Conservation (phyloP, 2,113 vertebrate genomes). For the Pristiophorus japonicus region DNA sequence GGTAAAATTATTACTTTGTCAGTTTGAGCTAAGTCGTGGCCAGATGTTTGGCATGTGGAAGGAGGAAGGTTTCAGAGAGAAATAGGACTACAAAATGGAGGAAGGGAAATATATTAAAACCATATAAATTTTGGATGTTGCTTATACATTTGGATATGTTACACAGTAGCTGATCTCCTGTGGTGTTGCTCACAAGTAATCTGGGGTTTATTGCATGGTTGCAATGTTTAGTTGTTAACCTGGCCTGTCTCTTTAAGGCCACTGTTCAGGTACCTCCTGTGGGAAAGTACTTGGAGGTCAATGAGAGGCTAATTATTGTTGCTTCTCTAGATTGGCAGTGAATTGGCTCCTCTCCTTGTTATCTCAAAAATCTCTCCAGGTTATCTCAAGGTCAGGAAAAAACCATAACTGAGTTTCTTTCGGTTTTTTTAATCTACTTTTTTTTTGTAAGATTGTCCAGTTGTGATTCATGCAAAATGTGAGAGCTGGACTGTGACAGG, state of each 20-base stretch:
- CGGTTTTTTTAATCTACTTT: neutral
- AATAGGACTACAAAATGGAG: neutral
- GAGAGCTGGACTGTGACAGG: neutral
- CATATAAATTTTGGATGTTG: neutral
- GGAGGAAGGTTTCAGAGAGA: neutral
- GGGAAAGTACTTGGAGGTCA: slow-evolving; percentile 21
- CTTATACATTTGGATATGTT: neutral
- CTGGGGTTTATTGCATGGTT: neutral
- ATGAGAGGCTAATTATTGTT: slow-evolving; percentile 27
- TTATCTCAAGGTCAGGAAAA: slow-evolving; percentile 4
- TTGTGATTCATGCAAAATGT: neutral
- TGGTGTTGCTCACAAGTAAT: neutral
- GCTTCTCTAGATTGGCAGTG: neutral
- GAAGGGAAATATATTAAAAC: neutral
- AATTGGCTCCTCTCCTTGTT: neutral
- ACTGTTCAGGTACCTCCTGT: slow-evolving; percentile 1
- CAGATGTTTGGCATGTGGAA: neutral
- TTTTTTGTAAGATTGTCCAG: neutral
- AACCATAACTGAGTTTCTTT: neutral
- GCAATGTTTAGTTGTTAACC: slow-evolving; percentile 16
- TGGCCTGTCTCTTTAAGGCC: neutral
- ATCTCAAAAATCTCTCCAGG: slow-evolving; percentile 1
- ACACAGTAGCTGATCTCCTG: neutral
- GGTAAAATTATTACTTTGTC: neutral
- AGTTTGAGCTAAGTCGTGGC: neutral